Evolutionary conservation across 2,113 vertebrate genomes (phyloP).

Genomic region (Hypanus sabinus): DNA sequence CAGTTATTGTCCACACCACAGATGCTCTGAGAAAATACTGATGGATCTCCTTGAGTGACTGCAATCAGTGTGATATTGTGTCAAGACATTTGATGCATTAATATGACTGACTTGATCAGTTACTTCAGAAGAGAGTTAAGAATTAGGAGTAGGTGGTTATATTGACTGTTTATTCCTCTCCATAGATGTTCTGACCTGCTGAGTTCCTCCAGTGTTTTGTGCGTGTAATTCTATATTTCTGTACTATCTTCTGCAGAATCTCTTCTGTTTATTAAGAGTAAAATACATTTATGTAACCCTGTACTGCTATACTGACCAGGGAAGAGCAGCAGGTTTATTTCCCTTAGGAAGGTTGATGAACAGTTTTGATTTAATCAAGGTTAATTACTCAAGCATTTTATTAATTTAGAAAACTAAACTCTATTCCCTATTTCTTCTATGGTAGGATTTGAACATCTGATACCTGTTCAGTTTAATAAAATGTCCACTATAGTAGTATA

Average conservation of each 20-base stretch:
- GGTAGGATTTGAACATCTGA: neutral
- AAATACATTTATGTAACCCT: too few relatives aligned
- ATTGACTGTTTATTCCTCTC: too few relatives aligned
- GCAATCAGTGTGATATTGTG: neutral
- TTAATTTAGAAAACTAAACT: neutral
- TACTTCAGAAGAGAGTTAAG: too few relatives aligned
- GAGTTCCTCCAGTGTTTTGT: too few relatives aligned
- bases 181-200: too few relatives aligned
- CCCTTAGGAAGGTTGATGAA: neutral
- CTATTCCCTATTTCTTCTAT: neutral
- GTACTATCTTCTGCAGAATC: too few relatives aligned
- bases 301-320: neutral
- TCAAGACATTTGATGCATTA: too few relatives aligned
- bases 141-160: too few relatives aligned
- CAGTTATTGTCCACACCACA: neutral
- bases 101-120: too few relatives aligned
- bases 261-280: too few relatives aligned
- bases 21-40: neutral
- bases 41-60: neutral
- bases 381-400: neutral
- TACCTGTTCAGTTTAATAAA: neutral
- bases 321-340: neutral
- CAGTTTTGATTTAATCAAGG: neutral
- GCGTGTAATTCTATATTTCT: too few relatives aligned
- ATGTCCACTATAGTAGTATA: neutral